Evolutionary conservation across 2,797 vertebrate species (phyloP).

Genomic region (Ctenochaetus hawaiiensis): DNA sequence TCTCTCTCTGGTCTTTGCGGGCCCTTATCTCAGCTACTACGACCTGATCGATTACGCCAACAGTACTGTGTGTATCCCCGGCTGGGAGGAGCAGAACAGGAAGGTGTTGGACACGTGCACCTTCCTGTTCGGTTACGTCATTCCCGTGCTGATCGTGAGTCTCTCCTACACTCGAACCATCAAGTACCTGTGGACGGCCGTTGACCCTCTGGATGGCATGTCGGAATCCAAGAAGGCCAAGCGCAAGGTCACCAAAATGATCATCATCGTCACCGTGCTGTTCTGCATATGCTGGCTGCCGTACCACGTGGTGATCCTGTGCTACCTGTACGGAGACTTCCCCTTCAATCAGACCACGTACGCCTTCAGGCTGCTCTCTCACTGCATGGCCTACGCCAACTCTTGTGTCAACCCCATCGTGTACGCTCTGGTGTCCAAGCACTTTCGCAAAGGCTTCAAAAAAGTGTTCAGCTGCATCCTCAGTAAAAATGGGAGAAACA

Average conservation of each 20-base stretch:
- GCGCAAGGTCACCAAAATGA: conserved; percentile 93
- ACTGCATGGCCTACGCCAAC: conserved; percentile 95
- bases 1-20: conserved; percentile 89
- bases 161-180: conserved; percentile 92
- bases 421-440: conserved; percentile 92
- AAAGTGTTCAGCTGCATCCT: conserved; percentile 93
- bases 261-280: conserved; percentile 92
- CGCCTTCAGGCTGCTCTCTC: conserved; percentile 90
- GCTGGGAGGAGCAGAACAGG: conserved; percentile 89
- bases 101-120: conserved; percentile 92
- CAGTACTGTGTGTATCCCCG: conserved; percentile 90
- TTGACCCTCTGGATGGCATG: conserved; percentile 90
- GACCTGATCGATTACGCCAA: conserved; percentile 89
- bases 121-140: conserved; percentile 89
- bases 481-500: conserved; percentile 87
- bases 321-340: conserved; percentile 91
- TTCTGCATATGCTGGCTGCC: conserved; percentile 94
- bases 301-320: conserved; percentile 90
- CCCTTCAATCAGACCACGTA: conserved; percentile 93
- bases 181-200: conserved; percentile 92
- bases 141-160: conserved; percentile 90
- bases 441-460: conserved; percentile 93
- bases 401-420: conserved; percentile 94
- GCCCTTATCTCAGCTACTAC: conserved; percentile 92
- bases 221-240: conserved; percentile 92